Percentiles rank a stretch among this genome's conserved stretches.
phyloP scores from a whole-genome alignment of 2,113 vertebrate genomes.

The Struthio camelus region DNA sequence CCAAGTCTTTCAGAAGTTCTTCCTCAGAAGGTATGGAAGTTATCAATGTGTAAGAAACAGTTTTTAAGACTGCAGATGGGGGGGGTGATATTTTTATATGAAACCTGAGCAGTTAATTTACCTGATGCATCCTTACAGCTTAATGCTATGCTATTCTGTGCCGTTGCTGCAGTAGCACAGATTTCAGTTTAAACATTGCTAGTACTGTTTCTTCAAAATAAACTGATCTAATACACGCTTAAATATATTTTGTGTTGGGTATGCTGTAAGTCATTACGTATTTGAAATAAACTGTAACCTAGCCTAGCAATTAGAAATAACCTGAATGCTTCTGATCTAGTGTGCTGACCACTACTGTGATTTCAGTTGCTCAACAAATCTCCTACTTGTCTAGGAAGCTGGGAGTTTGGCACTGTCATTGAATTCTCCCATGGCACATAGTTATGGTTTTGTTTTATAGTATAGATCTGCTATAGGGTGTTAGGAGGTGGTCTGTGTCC shows the following conservation, averaged over 20 bases:
- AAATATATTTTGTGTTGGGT: neutral
- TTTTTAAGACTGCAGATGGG: neutral
- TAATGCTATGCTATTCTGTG: neutral
- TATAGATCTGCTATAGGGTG: neutral
- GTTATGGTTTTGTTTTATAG: neutral
- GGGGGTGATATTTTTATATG: neutral
- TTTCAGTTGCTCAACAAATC: neutral
- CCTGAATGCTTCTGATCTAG: neutral
- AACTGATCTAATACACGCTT: neutral
- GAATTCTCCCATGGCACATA: neutral
- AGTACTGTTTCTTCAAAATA: neutral
- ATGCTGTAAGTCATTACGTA: neutral
- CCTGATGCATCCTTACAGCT: neutral
- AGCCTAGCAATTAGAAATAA: neutral
- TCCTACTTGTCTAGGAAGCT: neutral
- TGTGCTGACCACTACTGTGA: neutral
- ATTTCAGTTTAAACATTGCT: neutral
- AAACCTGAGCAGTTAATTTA: neutral
- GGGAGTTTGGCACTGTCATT: accelerated
- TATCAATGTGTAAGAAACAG: neutral
- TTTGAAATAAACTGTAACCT: neutral
- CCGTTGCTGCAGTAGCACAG: neutral
- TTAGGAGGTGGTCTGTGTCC: neutral
- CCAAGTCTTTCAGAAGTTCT: neutral
- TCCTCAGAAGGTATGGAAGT: neutral